Base-by-base conservation (phyloP, 2,113 vertebrate genomes). In the Leiothrix lutea region DNA sequence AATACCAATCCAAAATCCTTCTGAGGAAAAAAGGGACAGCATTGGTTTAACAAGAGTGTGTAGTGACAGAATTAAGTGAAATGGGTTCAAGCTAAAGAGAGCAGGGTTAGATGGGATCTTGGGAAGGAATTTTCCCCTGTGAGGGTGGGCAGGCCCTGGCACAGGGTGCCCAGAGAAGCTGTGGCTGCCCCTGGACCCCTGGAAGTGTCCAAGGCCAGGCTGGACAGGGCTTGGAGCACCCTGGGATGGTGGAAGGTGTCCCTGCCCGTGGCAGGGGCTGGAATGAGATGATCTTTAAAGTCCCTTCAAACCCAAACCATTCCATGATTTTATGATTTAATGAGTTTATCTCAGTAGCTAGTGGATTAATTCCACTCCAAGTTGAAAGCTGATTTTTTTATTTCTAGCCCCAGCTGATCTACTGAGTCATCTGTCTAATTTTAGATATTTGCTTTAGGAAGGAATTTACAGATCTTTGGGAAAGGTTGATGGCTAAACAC, bases 201-300 rank as follows among this genome's bases (percentile, higher is more conserved):
- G 77, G 51, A 0, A 88, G 16, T 31, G 38, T 1, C 61, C 70
- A 40, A 40, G 6, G 4, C 14, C 38, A 53, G 69, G 13, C 0
- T 75, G 53, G 67, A 65, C 0, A 0, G 21, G 33, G 26, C 8
- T 80, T 36, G 58, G 61, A 74, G 7, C 45, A 67, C 0, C 20
- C 61, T 67, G 53, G 54, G 29, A 25, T 0, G 2, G 61, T 26
- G 29, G 14, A 1, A 89, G 3, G 5, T 45, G 28, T 45, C 53
- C 33, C n/a, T 73, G 51, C 15, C 26, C 38, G 18, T 35, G n/a
- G 20, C 20, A 81, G 20, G 16, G 8, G 3, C 2, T 38, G 45
- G 47, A 10, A 67, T 5, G 3, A 12, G 9, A 31, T 61, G 16
- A 26, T 5, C 24, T 51, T 67, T 61, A 13, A 69, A 14, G 21